Evolutionary conservation across 2,888 invertebrate genomes (phyloP).

Genomic region (Lasioglossum vierecki): DNA sequence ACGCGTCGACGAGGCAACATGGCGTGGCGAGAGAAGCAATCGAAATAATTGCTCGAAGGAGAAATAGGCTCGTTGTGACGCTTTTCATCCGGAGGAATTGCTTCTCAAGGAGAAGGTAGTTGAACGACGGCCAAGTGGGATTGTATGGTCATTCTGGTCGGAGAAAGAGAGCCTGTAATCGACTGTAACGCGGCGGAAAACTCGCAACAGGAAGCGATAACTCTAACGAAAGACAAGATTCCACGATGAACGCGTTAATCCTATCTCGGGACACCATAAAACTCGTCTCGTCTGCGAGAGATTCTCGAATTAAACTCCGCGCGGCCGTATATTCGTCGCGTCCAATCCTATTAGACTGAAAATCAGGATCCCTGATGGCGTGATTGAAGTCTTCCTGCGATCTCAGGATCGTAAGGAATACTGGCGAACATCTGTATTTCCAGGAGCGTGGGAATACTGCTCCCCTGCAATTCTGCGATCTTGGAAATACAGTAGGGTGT

Average conservation of each 20-base stretch:
- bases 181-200: constrained; percentile 34
- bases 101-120: constrained; percentile 40
- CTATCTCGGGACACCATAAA: neutral
- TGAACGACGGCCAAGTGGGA: constrained; percentile 66
- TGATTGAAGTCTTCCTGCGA: constrained; percentile 27
- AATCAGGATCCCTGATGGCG: constrained; percentile 24
- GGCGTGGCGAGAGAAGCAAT: constrained; percentile 18
- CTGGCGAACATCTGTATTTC: neutral
- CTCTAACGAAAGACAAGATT: neutral
- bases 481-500: neutral
- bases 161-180: constrained; percentile 47
- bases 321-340: neutral
- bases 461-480: rapidly evolving
- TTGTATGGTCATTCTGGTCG: constrained; percentile 39
- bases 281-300: neutral
- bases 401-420: neutral
- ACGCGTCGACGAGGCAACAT: neutral
- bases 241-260: neutral
- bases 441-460: neutral
- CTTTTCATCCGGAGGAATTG: constrained; percentile 2
- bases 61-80: neutral
- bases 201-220: neutral
- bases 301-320: neutral
- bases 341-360: neutral
- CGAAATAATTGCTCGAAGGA: constrained; percentile 41